Evolutionary conservation across 2,888 invertebrate genomes (phyloP), one percentile per base, ranked within the genome.

Genomic region (Nomada lathburiana): DNA sequence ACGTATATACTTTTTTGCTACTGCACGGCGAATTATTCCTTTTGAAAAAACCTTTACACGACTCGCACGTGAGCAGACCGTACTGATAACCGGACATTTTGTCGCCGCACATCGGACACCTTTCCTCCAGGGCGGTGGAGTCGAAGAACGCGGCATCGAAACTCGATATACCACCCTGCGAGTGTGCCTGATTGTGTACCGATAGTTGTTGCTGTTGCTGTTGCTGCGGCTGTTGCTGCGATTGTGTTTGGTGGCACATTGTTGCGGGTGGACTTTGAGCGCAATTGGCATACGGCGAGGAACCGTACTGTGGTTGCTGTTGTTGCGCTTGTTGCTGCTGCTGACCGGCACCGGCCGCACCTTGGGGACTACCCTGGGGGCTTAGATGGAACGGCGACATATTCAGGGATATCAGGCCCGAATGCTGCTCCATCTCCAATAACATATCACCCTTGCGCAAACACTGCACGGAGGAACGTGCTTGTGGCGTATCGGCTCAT

Each of bases 351-450:
- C 94, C 88, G 84, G 93, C 90, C 92, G 93, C 89, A 93, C 94
- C 86, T 94, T 92, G 94, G 76, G 96, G 96, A 92, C 97, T 97
- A 90, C 96, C 96, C 90, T 96, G 96, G 88, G 97, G 97, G 92
- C 96, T 97, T 94, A 97, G 95, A 93, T 96, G 96, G 94, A 97
- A 98, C 90, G 97, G 97, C 95, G 97, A 97, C 97, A 98, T 97
- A 95, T 97, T 97, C 93, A 97, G 96, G 94, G 97, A 97, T 95
- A 97, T 96, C 95, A 97, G 96, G 95, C 97, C 96, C 95, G 96
- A 95, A 94, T 96, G 95, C 95, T 97, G 97, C 95, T 98, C 97
- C 98, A 98, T 98, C 95, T 96, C 96, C 95, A 96, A 96, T 96
- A 96, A 96, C 96, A 96, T 96, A 95, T 95, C 95, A 94, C 91